Conservation (phyloP, 2,888 invertebrate species). For the Elmis aenea region DNA sequence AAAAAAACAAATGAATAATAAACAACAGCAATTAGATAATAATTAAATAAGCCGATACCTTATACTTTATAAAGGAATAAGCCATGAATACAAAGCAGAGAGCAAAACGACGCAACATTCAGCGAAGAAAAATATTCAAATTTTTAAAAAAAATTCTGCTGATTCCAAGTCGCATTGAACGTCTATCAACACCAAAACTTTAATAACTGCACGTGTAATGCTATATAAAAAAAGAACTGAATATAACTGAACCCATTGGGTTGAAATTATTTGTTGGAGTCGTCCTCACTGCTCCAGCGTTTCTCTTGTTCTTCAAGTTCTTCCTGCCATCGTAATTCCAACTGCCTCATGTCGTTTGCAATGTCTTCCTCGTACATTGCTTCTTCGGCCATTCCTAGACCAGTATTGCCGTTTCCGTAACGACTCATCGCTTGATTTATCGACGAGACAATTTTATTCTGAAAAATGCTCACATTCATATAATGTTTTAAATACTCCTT, state of each 20-base stretch:
- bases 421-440: slow-evolving; percentile 34
- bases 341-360: slow-evolving; percentile 62
- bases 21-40: no score
- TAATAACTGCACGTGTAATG: background rate
- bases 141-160: no score
- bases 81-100: no score
- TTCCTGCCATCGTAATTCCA: slow-evolving; percentile 60
- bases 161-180: background rate
- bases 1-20: no score
- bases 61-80: no score
- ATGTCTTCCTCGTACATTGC: slow-evolving; percentile 61
- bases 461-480: no score
- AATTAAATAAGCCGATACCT: no score
- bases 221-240: slow-evolving; percentile 7
- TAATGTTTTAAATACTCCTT: slow-evolving; percentile 4
- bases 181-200: slow-evolving; percentile 3
- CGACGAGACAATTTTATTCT: slow-evolving; percentile 45
- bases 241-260: slow-evolving; percentile 45
- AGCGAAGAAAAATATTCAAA: no score
- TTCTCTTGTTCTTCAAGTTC: slow-evolving; percentile 62
- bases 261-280: slow-evolving; percentile 44
- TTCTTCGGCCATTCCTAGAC: slow-evolving; percentile 44
- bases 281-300: slow-evolving; percentile 58
- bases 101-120: no score
- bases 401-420: slow-evolving; percentile 28